Conservation (phyloP, 2,888 invertebrate species). For the Acanthosepion esculentum region DNA sequence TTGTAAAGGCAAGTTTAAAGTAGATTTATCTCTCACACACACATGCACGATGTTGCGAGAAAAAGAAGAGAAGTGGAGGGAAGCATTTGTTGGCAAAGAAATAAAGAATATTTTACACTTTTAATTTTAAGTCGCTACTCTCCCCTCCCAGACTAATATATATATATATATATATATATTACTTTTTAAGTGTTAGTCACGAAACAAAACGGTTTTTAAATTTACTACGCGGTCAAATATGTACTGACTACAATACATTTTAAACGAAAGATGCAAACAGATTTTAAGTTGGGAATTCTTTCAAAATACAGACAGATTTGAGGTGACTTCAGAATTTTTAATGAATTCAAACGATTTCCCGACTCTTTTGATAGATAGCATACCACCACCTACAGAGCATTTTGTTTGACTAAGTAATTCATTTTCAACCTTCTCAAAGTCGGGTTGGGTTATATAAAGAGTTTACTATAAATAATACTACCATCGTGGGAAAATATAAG, state of each 20-base stretch:
- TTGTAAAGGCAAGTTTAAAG: background rate
- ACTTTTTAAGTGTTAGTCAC: background rate
- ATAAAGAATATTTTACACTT: background rate
- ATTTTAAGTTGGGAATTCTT: background rate
- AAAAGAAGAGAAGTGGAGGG: background rate
- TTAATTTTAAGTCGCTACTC: background rate
- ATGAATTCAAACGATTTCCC: background rate
- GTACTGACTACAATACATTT: background rate
- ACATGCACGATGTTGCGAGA: background rate
- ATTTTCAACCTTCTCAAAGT: background rate
- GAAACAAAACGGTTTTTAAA: background rate
- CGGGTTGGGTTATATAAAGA: background rate
- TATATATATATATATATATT: background rate
- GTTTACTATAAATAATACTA: background rate
- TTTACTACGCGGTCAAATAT: background rate
- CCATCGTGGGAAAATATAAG: background rate
- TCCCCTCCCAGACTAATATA: background rate
- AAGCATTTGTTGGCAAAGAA: background rate
- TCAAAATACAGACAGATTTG: background rate
- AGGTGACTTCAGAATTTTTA: background rate
- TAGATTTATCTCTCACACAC: background rate
- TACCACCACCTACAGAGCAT: background rate
- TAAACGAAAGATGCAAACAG: background rate
- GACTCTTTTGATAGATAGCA: background rate
- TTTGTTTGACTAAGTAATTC: background rate